phyloP scores from a whole-genome alignment of 2,113 vertebrate species.

The Ictalurus furcatus region DNA sequence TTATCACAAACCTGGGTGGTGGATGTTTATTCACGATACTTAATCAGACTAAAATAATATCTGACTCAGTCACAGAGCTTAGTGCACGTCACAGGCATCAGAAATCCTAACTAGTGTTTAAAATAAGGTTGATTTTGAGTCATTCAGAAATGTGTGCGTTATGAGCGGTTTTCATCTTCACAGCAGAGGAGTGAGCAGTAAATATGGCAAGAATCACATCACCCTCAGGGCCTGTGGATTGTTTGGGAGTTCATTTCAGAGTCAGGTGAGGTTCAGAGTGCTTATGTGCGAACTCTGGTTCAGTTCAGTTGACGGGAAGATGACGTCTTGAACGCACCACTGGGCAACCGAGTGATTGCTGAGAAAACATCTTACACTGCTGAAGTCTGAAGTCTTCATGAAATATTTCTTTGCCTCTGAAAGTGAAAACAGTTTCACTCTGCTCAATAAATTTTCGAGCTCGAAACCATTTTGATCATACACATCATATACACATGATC shows the following conservation, averaged over 20 bases:
- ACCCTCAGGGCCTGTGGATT: background rate
- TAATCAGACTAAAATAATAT: background rate
- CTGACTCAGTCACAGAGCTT: constrained; percentile 4
- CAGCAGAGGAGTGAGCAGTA: background rate
- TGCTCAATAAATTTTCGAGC: background rate
- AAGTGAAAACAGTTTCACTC: background rate
- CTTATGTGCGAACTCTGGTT: background rate
- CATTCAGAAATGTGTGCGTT: background rate
- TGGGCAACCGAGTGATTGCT: background rate
- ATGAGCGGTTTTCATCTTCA: background rate
- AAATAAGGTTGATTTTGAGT: background rate
- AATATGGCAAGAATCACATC: constrained; percentile 10
- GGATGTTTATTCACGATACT: background rate
- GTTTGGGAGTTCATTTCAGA: constrained; percentile 1
- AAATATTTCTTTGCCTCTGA: constrained; percentile 4
- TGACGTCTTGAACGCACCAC: background rate
- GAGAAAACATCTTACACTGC: background rate
- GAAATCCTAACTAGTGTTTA: background rate
- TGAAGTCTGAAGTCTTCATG: background rate
- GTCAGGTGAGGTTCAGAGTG: constrained; percentile 5
- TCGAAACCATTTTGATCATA: background rate
- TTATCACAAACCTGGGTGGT: background rate
- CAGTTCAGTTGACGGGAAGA: constrained; percentile 7
- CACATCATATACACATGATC: background rate
- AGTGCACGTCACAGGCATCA: background rate